These are phyloP conservation scores for Chloropsis cyanopogon DNA, from an alignment of 2,113 vertebrate species.

Conservation along the genomic window DNA sequence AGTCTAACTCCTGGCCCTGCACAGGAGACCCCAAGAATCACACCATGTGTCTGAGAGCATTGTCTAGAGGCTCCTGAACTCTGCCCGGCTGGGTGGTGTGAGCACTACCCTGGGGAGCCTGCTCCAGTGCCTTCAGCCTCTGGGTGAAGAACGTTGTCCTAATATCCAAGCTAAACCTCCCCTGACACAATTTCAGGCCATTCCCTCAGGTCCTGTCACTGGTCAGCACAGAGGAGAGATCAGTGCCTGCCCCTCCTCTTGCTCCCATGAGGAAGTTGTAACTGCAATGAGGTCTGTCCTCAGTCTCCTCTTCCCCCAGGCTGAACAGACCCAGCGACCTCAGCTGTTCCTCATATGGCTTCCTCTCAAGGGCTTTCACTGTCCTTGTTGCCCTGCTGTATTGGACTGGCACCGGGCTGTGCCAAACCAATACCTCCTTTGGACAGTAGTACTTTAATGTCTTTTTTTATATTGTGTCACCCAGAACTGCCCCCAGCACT, in stretches of 20 bases:
- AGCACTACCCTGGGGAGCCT: background rate
- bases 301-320: background rate
- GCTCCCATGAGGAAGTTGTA: background rate
- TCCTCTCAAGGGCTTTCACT: background rate
- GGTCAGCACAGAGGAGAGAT: background rate
- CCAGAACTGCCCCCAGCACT: background rate
- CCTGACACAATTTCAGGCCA: background rate
- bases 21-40: background rate
- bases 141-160: background rate
- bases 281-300: background rate
- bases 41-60: background rate
- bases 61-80: background rate
- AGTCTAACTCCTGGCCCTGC: background rate
- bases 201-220: no score
- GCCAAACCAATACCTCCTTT: background rate
- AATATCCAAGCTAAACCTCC: background rate
- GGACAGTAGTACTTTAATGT: background rate
- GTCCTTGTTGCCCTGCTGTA: background rate
- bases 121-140: background rate
- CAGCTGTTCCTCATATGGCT: background rate
- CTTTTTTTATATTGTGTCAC: background rate
- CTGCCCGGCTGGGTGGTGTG: background rate
- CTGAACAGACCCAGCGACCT: background rate
- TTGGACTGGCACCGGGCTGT: no score
- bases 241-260: background rate